Conservation (phyloP, 2,797 vertebrate genomes). For the Thripadectes ignobilis region DNA sequence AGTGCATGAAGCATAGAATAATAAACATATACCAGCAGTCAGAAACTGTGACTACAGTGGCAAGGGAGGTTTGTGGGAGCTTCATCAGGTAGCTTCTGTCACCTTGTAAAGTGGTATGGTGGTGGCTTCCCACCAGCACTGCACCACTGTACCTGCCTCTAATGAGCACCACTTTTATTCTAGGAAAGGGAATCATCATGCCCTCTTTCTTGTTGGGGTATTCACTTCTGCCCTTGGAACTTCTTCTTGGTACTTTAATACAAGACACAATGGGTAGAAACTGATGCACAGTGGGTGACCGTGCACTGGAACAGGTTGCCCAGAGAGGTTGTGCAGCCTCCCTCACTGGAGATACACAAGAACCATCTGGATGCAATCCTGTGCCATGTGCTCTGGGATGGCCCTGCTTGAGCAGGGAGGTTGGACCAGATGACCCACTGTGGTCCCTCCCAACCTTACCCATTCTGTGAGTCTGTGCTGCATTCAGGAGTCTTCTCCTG, state of each 20-base stretch:
- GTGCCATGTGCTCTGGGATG: fast-evolving
- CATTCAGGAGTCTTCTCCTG: fast-evolving
- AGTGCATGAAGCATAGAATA: fast-evolving
- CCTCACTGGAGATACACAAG: background rate
- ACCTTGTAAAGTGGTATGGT: fast-evolving
- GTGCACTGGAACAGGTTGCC: fast-evolving
- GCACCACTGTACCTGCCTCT: no score
- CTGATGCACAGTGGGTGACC: background rate
- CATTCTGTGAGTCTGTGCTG: background rate
- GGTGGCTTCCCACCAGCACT: background rate
- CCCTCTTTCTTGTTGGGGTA: fast-evolving
- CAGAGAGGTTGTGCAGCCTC: background rate
- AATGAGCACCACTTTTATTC: background rate
- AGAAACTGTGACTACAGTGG: background rate
- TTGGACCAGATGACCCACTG: background rate
- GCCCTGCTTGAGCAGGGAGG: background rate
- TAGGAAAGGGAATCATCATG: background rate
- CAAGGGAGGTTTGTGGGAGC: background rate
- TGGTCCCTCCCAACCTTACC: background rate
- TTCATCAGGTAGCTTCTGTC: background rate
- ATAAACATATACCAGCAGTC: background rate
- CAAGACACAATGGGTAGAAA: background rate
- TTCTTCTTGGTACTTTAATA: background rate
- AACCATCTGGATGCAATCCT: background rate
- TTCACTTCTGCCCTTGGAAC: background rate